Evolutionary conservation across 2,888 invertebrate genomes (phyloP).

Genomic region (Thysanoteuthis rhombus): DNA sequence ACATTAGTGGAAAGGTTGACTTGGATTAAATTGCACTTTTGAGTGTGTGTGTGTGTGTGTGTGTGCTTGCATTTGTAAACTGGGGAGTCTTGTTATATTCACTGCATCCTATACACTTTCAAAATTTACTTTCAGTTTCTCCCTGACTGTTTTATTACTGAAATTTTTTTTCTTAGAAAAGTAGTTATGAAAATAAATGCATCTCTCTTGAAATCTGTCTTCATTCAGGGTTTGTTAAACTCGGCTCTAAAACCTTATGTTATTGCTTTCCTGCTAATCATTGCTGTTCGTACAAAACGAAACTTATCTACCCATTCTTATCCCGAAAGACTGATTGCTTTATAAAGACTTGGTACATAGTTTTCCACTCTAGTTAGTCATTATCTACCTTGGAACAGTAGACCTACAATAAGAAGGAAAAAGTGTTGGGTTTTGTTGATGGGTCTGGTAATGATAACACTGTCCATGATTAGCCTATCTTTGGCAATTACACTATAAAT

Average conservation of each 20-base stretch:
- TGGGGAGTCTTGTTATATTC: background rate
- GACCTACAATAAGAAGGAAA: too few relatives aligned
- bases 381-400: too few relatives aligned
- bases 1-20: background rate
- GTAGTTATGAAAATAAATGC: background rate
- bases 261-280: background rate
- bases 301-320: background rate
- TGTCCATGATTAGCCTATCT: too few relatives aligned
- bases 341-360: background rate
- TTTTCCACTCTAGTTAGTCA: background rate
- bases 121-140: background rate
- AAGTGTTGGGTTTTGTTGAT: too few relatives aligned
- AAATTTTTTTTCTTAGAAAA: background rate
- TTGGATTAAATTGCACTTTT: background rate
- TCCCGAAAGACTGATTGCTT: background rate
- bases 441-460: too few relatives aligned
- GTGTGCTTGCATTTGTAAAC: background rate
- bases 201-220: background rate
- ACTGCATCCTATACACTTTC: background rate
- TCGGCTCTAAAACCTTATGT: background rate
- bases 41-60: background rate
- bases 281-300: background rate
- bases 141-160: background rate
- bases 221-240: background rate
- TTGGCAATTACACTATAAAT: too few relatives aligned